These are phyloP conservation scores for Caenorhabditis sinica DNA, from an alignment of 2,888 invertebrate genomes.

Conservation along the genomic window DNA sequence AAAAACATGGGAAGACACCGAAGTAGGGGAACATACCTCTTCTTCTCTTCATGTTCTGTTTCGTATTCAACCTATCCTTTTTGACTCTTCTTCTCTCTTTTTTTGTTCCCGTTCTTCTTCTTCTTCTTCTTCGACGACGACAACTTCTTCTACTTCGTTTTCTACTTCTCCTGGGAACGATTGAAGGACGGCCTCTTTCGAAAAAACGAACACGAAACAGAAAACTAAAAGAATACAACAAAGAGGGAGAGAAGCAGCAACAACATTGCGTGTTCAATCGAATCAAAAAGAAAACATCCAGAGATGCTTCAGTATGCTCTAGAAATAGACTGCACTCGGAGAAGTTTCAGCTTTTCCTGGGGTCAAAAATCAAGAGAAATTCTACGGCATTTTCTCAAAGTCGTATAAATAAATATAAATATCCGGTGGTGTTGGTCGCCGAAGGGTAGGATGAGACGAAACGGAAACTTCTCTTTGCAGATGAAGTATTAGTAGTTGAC, in stretches of 20 bases:
- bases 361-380: background rate
- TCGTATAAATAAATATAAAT: background rate
- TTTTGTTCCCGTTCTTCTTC: slow-evolving; percentile 38
- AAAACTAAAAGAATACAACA: slow-evolving; percentile 13
- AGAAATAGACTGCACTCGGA: slow-evolving; percentile 10
- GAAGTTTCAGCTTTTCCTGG: too few relatives aligned
- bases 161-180: slow-evolving; percentile 47
- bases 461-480: slow-evolving; percentile 40
- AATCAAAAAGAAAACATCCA: background rate
- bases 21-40: slow-evolving; percentile 23
- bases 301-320: background rate
- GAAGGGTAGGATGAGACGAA: slow-evolving; percentile 1
- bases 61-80: slow-evolving; percentile 21
- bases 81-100: slow-evolving; percentile 3
- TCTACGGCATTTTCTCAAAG: slow-evolving; percentile 9
- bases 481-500: slow-evolving; percentile 22
- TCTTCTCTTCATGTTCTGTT: background rate
- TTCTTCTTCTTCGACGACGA: slow-evolving; percentile 12
- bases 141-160: slow-evolving; percentile 29
- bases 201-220: slow-evolving; percentile 25
- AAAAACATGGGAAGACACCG: background rate
- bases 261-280: too few relatives aligned
- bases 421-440: slow-evolving; percentile 23
- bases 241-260: slow-evolving; percentile 14
- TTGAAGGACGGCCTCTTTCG: slow-evolving; percentile 38